Conservation (phyloP, 2,113 vertebrate genomes). For the Ageneiosus marmoratus region DNA sequence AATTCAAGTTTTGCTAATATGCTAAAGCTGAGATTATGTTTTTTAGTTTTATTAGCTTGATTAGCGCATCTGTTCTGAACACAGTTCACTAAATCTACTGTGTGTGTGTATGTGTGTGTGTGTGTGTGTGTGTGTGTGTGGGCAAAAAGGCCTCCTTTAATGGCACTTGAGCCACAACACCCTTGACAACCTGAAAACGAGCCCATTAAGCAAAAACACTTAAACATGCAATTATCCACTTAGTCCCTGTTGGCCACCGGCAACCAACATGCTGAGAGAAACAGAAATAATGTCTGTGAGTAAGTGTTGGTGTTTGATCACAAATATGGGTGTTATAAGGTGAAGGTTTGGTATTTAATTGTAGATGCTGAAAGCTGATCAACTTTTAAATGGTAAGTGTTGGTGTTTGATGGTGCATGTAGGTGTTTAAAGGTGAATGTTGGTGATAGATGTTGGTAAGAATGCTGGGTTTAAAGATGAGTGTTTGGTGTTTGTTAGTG, state of each 20-base stretch:
- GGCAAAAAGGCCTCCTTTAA: slow-evolving; percentile 54
- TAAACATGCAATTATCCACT: slow-evolving; percentile 55
- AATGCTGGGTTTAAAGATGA: neutral
- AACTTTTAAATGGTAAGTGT: neutral
- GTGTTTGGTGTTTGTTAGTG: neutral
- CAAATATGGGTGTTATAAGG: slow-evolving; percentile 33
- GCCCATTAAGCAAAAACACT: slow-evolving; percentile 73
- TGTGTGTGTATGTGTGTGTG: slow-evolving; percentile 19
- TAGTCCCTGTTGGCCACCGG: neutral
- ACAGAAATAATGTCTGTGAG: neutral
- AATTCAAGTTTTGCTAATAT: neutral
- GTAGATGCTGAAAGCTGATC: neutral
- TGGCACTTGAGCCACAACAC: slow-evolving; percentile 67
- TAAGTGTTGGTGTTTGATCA: neutral
- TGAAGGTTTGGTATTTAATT: neutral
- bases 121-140: slow-evolving; percentile 2
- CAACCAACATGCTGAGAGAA: slow-evolving; percentile 3
- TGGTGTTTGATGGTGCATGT: neutral
- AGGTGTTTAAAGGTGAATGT: neutral
- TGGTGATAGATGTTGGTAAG: neutral
- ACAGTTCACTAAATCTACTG: neutral
- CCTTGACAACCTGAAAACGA: slow-evolving; percentile 74
- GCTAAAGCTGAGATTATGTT: neutral
- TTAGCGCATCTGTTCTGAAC: neutral
- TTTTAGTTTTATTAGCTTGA: neutral